A percentile compares a stretch with the other conserved stretches of the same genome.
Conservation (phyloP, 2,113 vertebrate genomes). For the Morone chrysops region DNA sequence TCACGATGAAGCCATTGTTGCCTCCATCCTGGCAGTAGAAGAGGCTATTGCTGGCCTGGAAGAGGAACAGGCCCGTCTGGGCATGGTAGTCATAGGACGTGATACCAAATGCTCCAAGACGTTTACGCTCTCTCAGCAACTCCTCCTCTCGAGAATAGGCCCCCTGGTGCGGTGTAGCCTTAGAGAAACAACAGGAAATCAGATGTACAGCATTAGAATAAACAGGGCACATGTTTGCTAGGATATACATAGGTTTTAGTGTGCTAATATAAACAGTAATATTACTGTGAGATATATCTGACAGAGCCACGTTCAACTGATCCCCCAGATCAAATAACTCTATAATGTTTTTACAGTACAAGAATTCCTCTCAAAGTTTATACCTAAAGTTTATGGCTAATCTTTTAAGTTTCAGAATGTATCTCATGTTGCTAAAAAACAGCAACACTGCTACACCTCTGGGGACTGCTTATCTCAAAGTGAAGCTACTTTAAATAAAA, state of each 20-base stretch:
- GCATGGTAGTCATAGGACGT: conserved; percentile 97
- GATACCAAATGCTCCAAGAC: conserved; percentile 95
- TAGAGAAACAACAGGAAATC: not conserved
- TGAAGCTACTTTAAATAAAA: not conserved
- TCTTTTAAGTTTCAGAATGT: not conserved
- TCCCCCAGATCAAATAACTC: not conserved
- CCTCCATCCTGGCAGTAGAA: conserved; percentile 96
- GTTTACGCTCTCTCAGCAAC: conserved; percentile 93
- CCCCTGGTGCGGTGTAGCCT: conserved; percentile 96
- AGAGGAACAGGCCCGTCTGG: conserved; percentile 95
- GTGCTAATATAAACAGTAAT: not conserved
- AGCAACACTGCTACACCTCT: too few species aligned
- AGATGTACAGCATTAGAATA: not conserved
- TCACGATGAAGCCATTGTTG: conserved; percentile 96
- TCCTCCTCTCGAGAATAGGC: conserved; percentile 97
- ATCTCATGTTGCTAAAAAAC: not conserved
- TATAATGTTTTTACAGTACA: not conserved
- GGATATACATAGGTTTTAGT: not conserved
- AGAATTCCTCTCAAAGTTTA: not conserved
- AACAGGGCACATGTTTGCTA: not conserved
- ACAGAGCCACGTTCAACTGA: not conserved
- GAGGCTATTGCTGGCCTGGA: conserved; percentile 98
- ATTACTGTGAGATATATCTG: not conserved
- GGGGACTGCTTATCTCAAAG: not conserved
- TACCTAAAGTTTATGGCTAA: not conserved